phyloP scores from a whole-genome alignment of 1,140 invertebrate genomes.

The Manduca sexta region DNA sequence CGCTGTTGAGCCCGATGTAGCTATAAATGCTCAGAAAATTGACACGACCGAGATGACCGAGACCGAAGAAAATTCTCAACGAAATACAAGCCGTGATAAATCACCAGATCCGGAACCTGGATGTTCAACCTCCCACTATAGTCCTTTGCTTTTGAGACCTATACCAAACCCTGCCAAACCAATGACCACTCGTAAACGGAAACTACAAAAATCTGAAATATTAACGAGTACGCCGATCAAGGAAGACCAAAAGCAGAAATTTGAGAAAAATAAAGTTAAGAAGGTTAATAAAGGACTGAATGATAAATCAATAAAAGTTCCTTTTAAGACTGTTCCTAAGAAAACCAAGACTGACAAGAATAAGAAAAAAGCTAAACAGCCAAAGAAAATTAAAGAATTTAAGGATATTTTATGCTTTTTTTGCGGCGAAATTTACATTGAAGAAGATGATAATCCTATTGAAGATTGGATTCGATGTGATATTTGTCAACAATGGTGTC shows the following conservation, averaged over 20 bases:
- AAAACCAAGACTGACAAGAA: conserved; percentile 1
- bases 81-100: neutral
- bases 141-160: conserved; percentile 24
- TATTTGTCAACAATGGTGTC: conserved; percentile 32
- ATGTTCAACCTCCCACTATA: conserved; percentile 5
- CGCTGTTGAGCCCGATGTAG: conserved; percentile 20
- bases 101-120: conserved; percentile 2
- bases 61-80: neutral
- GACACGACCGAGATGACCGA: conserved; percentile 1
- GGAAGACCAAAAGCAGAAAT: neutral
- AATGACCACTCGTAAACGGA: conserved; percentile 24
- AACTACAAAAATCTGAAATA: conserved; percentile 23
- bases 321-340: neutral
- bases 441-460: conserved; percentile 22
- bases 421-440: conserved; percentile 13
- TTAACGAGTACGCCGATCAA: neutral
- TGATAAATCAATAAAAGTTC: conserved; percentile 1
- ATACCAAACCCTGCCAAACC: conserved; percentile 23
- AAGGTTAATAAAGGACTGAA: neutral
- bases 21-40: conserved; percentile 22
- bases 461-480: conserved; percentile 41
- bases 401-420: conserved; percentile 3
- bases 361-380: conserved; percentile 1
- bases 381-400: conserved; percentile 1
- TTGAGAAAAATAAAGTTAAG: neutral